These are phyloP conservation scores for Sebastolobus alascanus DNA, from an alignment of 2,797 vertebrate genomes.

Conservation along the genomic window DNA sequence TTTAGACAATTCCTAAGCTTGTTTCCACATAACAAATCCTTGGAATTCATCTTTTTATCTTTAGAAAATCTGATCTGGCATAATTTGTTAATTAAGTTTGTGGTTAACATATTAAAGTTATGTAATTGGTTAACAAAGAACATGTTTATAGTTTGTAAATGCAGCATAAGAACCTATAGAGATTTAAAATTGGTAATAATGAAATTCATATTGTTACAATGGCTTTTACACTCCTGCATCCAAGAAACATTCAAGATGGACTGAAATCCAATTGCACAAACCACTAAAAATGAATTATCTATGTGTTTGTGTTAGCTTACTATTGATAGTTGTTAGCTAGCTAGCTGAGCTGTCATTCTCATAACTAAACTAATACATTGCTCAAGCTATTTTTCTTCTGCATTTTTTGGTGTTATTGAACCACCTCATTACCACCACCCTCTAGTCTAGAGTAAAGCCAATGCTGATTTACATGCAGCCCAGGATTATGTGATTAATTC, in stretches of 20 bases:
- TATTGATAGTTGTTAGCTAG: background rate
- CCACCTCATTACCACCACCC: background rate
- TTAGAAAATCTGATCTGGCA: background rate
- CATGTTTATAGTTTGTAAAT: background rate
- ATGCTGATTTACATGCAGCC: background rate
- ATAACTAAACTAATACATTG: background rate
- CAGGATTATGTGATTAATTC: background rate
- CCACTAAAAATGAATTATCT: background rate
- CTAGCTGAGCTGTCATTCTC: background rate
- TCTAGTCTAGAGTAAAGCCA: background rate
- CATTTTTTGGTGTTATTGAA: background rate
- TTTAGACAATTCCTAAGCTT: background rate
- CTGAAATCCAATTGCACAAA: background rate
- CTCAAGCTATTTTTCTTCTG: background rate
- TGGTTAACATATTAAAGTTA: background rate
- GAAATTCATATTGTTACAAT: background rate
- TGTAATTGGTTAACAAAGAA: background rate
- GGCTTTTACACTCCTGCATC: background rate
- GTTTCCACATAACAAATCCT: background rate
- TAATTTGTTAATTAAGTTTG: background rate
- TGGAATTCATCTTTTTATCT: background rate
- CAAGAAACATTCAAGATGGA: background rate
- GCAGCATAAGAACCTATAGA: conserved; percentile 4
- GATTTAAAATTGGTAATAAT: background rate
- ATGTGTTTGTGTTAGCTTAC: background rate